Base-by-base conservation (phyloP, 2,113 vertebrate species). In the Shinisaurus crocodilurus region DNA sequence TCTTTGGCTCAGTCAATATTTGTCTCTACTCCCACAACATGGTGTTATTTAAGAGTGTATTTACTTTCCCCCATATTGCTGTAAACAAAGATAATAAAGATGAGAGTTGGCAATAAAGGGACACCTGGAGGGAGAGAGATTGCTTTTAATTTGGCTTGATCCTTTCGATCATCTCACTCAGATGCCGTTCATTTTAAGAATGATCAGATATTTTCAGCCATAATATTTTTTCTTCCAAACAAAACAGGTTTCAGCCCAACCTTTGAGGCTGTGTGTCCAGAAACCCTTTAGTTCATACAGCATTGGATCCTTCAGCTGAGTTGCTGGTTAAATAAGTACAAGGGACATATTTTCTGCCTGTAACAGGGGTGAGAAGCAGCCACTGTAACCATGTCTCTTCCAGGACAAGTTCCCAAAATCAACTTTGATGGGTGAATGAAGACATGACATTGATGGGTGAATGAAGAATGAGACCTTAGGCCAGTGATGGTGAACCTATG, bases 21-120 rank as follows among this genome's bases (percentile, higher is more conserved):
- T 70, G 15, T 70, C n/a, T 72, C 87, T 16, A 20, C 27, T 72
- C 74, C 65, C 45, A 70, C 45, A 57, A 57, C 70, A 60, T 54
- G 48, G 34, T 86, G 48, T 75, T 86, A n/a, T 54, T 88, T 81
- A 88, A 82, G 77, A 81, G n/a, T 88, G 70, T 82, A 81, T 88
- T 70, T 88, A 82, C 76, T 82, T 23, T 70, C 20, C n/a, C 48
- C 37, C n/a, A 70, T 82, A 54, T 57, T 70, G 65, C 77, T 81
- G 65, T 88, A 88, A 82, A 70, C 77, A 43, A 82, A 48, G 43
- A 57, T 82, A 72, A 57, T 88, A 88, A 72, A 88, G 87, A 57
- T n/a, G 40, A 18, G 20, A 20, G 79, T 72, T 88, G 48, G 79
- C 67, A 88, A 82, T 82, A 82, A 88, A 57, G 23, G 67, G 77